Evolutionary conservation across 1,140 invertebrate species (phyloP), one percentile per base, ranked within the genome.

Genomic region (Macrostomum lignano): DNA sequence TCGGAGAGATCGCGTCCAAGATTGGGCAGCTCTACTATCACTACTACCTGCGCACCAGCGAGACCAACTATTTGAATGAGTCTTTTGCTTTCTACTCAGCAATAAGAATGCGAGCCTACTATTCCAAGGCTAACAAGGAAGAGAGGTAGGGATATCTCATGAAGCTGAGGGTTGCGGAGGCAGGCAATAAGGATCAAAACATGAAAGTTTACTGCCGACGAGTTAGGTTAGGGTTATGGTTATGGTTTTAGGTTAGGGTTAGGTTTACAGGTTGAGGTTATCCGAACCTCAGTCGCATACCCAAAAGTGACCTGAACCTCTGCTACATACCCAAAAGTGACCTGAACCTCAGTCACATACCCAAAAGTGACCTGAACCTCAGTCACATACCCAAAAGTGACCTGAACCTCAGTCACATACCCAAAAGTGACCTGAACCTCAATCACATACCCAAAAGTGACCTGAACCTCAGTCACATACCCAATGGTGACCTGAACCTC

Each of bases 1-100:
- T 94, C 45, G 84, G 84, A 31, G 84, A 94, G 62, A 86, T 94
- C 39, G 84, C 84, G 9, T 88, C 79, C 7, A 93, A 93, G 65
- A 94, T 93, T 54, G 84, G 82, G 39, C 84, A 94, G 60, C 69
- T 94, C 13, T 93, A 93, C 60, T 94, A 93, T 53, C 82, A 93
- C 60, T 94, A 91, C 58, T 94, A 94, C 56, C 63, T 88, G 45
- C 63, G 79, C 49, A 86, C 81, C 35, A 86, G 79, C 61, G 81
- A 93, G 62, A 84, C 76, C 17, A 81, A 76, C 56, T 88, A 91
- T 57, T 63, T 93, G 39, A 77, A 79, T 51, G 82, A 91, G 62
- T 77, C 81, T 21, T 86, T 73, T 58, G 75, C 79, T 17, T 93
- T 94, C 58, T 93, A 93, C 62, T 73, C 75, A 17, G 82, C 82